A percentile compares a stretch with the other conserved stretches of the same genome.
Evolutionary conservation across 2,888 invertebrate species (phyloP).

Genomic region (Tipula helvola): DNA sequence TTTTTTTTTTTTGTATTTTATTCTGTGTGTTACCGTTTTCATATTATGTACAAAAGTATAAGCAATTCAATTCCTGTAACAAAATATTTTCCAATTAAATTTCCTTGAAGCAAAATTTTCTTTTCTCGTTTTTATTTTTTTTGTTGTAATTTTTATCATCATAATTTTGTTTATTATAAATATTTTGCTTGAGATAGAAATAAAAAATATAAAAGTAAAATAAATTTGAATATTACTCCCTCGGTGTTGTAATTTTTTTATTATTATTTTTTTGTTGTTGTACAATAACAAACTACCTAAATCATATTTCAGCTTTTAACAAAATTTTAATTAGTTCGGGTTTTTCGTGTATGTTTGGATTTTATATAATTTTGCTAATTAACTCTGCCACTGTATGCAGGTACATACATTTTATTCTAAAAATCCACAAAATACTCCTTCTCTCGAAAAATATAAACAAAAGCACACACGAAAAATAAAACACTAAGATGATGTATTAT

Average conservation of each 20-base stretch:
- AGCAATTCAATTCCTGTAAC: background rate
- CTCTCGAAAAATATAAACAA: background rate
- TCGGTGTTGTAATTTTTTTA: background rate
- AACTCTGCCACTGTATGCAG: background rate
- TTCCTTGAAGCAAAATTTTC: background rate
- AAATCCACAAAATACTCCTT: background rate
- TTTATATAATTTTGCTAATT: background rate
- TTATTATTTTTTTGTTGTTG: too few relatives aligned
- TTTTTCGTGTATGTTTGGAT: background rate
- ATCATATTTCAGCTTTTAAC: background rate
- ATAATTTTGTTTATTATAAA: background rate
- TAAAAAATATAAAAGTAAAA: background rate
- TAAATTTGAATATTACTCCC: background rate
- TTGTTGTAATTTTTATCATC: background rate
- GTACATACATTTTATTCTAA: background rate
- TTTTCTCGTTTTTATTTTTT: background rate
- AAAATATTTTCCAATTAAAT: conserved; percentile 4
- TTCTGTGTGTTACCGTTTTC: background rate
- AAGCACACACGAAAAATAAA: background rate
- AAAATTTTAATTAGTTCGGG: background rate
- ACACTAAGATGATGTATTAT: background rate
- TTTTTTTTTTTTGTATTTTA: background rate
- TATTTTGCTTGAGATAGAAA: background rate
- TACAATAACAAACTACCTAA: background rate
- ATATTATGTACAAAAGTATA: background rate